Conservation (phyloP, 2,113 vertebrate species). For the Amblyopsis rosae region DNA sequence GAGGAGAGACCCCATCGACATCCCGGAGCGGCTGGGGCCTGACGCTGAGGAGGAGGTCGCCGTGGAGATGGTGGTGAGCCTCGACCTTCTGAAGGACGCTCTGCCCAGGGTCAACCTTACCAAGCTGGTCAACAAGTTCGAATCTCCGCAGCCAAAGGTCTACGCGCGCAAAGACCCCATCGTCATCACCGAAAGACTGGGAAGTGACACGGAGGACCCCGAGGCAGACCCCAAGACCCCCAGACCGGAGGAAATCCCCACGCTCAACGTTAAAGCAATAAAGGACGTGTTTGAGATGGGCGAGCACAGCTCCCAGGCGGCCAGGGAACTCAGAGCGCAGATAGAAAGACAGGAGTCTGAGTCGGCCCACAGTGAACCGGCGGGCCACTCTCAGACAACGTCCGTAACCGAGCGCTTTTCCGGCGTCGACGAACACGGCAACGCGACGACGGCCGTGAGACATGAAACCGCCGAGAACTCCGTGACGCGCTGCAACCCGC, state of each 20-base stretch:
- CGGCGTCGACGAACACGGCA: conserved; percentile 74
- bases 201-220: conserved; percentile 69
- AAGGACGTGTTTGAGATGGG: conserved; percentile 81
- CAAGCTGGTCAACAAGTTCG: conserved; percentile 75
- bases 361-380: conserved; percentile 38
- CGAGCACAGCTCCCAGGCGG: conserved; percentile 73
- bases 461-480: conserved; percentile 61
- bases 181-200: conserved; percentile 71
- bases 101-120: conserved; percentile 74
- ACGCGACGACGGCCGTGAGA: conserved; percentile 57
- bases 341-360: conserved; percentile 67
- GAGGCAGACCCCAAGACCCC: conserved; percentile 64
- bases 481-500: conserved; percentile 78
- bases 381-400: conserved; percentile 60
- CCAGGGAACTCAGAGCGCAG: conserved; percentile 74
- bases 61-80: conserved; percentile 36
- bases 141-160: conserved; percentile 71
- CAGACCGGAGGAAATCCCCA: conserved; percentile 69
- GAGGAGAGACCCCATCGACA: conserved; percentile 77
- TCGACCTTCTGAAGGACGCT: conserved; percentile 69
- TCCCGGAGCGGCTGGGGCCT: conserved; percentile 68
- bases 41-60: conserved; percentile 74
- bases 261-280: conserved; percentile 78
- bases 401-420: conserved; percentile 74
- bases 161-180: conserved; percentile 76